Percentiles rank a stretch among this genome's conserved stretches.
Evolutionary conservation across 2,888 invertebrate genomes (phyloP).

Genomic region (Capitulum mitella): DNA sequence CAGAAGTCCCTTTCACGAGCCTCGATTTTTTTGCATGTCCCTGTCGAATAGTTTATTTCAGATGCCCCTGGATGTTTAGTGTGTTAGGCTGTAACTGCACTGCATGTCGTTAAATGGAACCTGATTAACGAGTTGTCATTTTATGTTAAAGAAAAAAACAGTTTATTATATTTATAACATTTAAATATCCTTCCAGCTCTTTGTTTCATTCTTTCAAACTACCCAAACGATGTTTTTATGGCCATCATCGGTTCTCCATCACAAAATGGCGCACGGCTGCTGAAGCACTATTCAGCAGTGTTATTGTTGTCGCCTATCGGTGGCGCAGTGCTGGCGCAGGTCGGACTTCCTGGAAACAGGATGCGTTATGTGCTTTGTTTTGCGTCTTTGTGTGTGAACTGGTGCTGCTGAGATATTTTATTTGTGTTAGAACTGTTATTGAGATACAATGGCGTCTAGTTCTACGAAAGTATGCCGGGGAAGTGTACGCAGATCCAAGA

Average conservation of each 20-base stretch:
- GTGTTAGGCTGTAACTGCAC: too few species aligned
- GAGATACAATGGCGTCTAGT: background rate
- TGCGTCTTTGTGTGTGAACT: background rate
- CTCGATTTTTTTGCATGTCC: too few species aligned
- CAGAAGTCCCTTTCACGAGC: too few species aligned
- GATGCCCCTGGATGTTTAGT: too few species aligned
- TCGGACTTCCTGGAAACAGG: background rate
- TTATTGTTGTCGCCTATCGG: constrained; percentile 1
- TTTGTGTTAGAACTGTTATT: background rate
- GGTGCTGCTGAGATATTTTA: background rate
- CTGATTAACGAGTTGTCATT: too few species aligned
- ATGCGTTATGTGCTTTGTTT: background rate
- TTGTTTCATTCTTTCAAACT: too few species aligned
- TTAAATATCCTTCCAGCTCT: too few species aligned
- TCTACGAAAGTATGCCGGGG: background rate
- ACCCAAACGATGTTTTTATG: background rate
- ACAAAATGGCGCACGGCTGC: constrained; percentile 22
- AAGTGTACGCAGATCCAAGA: constrained; percentile 14
- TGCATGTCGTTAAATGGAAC: too few species aligned
- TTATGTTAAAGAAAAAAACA: too few species aligned
- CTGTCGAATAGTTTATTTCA: too few species aligned
- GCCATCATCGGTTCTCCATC: background rate
- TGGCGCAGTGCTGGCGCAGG: background rate
- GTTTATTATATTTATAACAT: too few species aligned
- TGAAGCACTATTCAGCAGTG: constrained; percentile 3